These are phyloP conservation scores for Augiades crinisus DNA, from an alignment of 2,888 invertebrate genomes.

Conservation along the genomic window DNA sequence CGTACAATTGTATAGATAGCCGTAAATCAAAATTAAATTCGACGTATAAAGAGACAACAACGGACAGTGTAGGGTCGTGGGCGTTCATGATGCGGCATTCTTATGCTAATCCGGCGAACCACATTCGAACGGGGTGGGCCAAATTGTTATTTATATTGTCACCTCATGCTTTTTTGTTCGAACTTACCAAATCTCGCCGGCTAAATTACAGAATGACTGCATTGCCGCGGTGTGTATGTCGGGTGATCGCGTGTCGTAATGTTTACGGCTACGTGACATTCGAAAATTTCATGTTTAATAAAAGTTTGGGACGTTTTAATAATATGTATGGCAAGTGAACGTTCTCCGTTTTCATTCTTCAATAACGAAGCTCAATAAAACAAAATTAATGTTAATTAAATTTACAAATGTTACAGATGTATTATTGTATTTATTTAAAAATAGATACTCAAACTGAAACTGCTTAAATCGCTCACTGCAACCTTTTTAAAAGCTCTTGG, in stretches of 20 bases:
- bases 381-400: no score
- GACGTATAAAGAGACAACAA: constrained; percentile 75
- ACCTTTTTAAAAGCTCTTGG: no score
- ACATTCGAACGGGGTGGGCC: constrained; percentile 77
- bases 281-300: no score
- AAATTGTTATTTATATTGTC: constrained; percentile 82
- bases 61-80: constrained; percentile 68
- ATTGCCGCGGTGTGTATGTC: constrained; percentile 34
- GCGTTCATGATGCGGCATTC: constrained; percentile 76
- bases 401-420: no score
- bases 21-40: constrained; percentile 81
- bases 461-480: no score
- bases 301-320: not conserved
- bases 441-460: no score
- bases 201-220: constrained; percentile 64
- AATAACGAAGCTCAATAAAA: no score
- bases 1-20: constrained; percentile 69
- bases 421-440: no score
- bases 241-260: constrained; percentile 16
- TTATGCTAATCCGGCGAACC: constrained; percentile 78
- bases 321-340: no score
- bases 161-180: constrained; percentile 71
- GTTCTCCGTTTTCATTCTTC: no score
- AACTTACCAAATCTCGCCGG: constrained; percentile 52
- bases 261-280: no score